Base-by-base conservation (phyloP, 1,140 invertebrate species). In the Drosophila triauraria region DNA sequence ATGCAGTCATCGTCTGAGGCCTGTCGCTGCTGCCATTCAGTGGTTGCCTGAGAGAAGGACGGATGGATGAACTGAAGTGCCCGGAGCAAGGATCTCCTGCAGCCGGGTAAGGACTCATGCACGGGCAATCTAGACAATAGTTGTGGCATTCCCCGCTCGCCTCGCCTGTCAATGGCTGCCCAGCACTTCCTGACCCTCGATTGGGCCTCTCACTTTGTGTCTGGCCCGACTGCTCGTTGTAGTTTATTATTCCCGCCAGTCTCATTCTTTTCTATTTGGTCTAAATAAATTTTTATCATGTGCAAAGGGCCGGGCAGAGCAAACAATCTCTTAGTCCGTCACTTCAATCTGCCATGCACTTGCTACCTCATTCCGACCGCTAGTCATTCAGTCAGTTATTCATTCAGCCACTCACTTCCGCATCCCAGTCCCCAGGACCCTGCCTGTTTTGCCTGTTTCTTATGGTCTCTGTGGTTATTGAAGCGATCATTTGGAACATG, bases 401-500 rank as follows among this genome's bases (percentile, higher is more conserved):
- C 42, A 47, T 58, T 87, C 82, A 84, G 63, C 63, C 76, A 75
- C 74, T 85, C 62, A 57, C 64, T 65, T 32, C 54, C 35, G 23
- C 63, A 62, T 38, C 20, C 13, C 23, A 17, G 53, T 40, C 43
- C 59, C 8, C 35, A 38, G 48, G 15, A 38, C 47, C 47, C 40
- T 20, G 32, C 32, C 59, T 62, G 59, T 65, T 60, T 76, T 38
- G 58, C 65, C 85, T 91, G 88, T 85, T 88, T 88, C 88, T 91
- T 90, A 91, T 91, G 76, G 88, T 74, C 84, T 80, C 85, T 91
- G 88, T 91, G 88, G 88, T 88, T 91, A 91, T 91, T 91, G 88
- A 91, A 91, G 88, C 88, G 90, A 88, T 91, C 88, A 91, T 91
- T 91, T 69, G 81, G 90, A 85, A 91, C 88, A 91, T 91, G 88